A percentile compares a stretch with the other conserved stretches of the same genome.
Conservation (phyloP, 2,888 invertebrate species). For the Drosophila helvetica region DNA sequence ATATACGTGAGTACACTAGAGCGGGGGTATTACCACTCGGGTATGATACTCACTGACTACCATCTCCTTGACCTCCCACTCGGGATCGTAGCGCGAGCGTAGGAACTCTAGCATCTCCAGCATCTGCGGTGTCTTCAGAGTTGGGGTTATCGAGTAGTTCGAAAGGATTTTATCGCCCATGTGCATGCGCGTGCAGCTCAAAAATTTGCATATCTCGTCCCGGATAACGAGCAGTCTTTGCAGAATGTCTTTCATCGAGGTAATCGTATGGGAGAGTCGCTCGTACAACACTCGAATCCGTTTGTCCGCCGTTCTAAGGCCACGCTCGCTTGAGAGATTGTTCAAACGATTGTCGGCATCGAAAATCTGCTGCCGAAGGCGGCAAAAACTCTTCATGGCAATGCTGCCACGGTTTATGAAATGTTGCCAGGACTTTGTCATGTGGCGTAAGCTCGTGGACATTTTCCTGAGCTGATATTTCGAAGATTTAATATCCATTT, state of each 20-base stretch:
- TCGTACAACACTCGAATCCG: background rate
- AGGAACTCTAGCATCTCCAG: slow-evolving; percentile 42
- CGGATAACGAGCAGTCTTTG: background rate
- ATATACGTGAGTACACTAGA: background rate
- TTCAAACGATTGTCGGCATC: background rate
- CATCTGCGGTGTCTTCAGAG: slow-evolving; percentile 10
- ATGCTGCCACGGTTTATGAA: slow-evolving; percentile 24
- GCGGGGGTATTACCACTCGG: background rate
- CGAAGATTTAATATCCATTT: slow-evolving; percentile 13
- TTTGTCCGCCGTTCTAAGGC: slow-evolving; percentile 4
- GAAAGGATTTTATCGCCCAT: slow-evolving; percentile 32
- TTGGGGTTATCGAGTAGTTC: background rate
- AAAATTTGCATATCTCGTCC: slow-evolving; percentile 29
- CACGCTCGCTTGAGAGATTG: background rate
- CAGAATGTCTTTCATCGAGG: slow-evolving; percentile 3
- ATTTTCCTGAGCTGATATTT: slow-evolving; percentile 21
- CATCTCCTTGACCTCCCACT: slow-evolving; percentile 66
- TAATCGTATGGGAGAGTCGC: background rate
- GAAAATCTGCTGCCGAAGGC: slow-evolving; percentile 5
- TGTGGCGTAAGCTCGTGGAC: slow-evolving; percentile 24
- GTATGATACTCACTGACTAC: slow-evolving; percentile 55
- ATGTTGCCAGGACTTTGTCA: slow-evolving; percentile 39
- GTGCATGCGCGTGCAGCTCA: slow-evolving; percentile 40
- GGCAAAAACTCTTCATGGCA: slow-evolving; percentile 15
- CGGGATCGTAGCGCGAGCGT: slow-evolving; percentile 43